phyloP scores from a whole-genome alignment of 2,113 vertebrate species.

The Tautogolabrus adspersus region DNA sequence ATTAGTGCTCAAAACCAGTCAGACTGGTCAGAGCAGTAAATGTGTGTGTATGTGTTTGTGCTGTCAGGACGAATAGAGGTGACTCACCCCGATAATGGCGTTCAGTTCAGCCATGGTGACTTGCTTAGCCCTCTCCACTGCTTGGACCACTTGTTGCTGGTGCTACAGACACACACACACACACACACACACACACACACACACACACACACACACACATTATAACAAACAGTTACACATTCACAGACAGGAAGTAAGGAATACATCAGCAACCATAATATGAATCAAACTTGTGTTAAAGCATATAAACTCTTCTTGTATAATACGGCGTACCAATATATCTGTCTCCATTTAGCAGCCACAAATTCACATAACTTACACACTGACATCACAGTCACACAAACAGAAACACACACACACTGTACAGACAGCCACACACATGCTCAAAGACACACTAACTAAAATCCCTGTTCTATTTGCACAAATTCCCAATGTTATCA shows the following conservation, averaged over 20 bases:
- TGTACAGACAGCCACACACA: not conserved
- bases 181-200: not conserved
- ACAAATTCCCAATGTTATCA: conserved; percentile 61
- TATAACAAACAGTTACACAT: conserved; percentile 32
- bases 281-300: not conserved
- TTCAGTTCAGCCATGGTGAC: conserved; percentile 94
- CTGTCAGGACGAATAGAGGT: conserved; percentile 41
- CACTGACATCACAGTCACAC: conserved; percentile 33
- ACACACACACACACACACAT: conserved; percentile 10
- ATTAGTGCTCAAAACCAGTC: not conserved
- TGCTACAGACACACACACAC: conserved; percentile 81
- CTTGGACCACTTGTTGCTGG: conserved; percentile 95
- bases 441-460: conserved; percentile 8
- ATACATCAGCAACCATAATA: not conserved
- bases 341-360: conserved; percentile 9
- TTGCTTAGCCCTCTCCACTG: conserved; percentile 93
- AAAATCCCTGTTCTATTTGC: conserved; percentile 57
- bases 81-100: conserved; percentile 95
- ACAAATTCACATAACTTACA: conserved; percentile 31
- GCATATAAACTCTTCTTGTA: not conserved
- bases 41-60: conserved; percentile 20
- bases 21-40: not conserved
- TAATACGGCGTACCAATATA: conserved; percentile 12
- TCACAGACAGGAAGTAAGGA: conserved; percentile 17
- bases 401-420: conserved; percentile 17